Conservation (phyloP, 2,797 vertebrate genomes). For the Sarcophilus harrisii region DNA sequence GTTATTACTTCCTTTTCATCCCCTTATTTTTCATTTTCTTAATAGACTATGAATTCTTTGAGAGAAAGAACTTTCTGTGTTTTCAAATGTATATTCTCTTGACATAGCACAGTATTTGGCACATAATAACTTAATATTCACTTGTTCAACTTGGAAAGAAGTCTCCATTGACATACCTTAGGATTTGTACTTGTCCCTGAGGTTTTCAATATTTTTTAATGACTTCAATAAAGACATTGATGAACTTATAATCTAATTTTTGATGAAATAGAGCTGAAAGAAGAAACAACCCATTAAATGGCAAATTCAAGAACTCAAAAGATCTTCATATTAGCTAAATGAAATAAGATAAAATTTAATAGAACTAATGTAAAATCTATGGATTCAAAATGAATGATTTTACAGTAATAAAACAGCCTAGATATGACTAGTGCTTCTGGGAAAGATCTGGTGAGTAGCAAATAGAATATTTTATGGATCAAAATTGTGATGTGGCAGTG, state of each 20-base stretch:
- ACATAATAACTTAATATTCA: neutral
- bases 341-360: neutral
- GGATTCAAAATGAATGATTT: neutral
- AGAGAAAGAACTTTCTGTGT: neutral
- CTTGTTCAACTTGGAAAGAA: neutral
- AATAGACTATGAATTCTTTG: neutral
- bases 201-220: neutral
- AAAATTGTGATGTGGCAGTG: neutral
- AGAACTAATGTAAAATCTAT: neutral
- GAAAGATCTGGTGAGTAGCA: neutral
- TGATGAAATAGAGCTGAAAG: neutral
- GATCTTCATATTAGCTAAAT: neutral
- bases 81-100: neutral
- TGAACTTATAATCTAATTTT: neutral
- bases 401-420: neutral
- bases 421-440: neutral
- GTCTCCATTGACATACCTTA: neutral
- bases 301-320: neutral
- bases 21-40: neutral
- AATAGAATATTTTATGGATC: neutral
- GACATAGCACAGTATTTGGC: neutral
- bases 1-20: neutral
- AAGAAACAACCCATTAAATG: neutral
- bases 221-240: neutral
- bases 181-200: neutral